Evolutionary conservation across 1,140 invertebrate species (phyloP), one percentile per base, ranked within the genome.

Genomic region (Metaphire vulgaris): DNA sequence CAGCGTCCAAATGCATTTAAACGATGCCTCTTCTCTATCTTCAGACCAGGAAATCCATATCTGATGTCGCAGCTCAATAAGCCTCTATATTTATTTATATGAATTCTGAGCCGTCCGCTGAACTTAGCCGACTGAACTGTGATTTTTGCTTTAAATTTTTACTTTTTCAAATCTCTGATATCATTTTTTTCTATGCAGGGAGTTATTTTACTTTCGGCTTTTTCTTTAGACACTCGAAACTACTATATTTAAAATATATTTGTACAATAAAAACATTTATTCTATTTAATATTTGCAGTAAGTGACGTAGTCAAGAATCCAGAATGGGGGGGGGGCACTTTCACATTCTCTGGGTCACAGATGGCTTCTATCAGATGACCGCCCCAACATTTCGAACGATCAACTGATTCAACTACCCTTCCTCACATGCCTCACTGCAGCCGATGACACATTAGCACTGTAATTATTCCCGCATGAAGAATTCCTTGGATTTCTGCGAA

Each of bases 21-120:
- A 79, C 90, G 90, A 89, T 90, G 91, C 88, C 91, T 90, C 85
- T 88, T 89, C 84, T 88, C 87, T 79, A 88, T 88, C 81, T 85
- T 90, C 89, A 88, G 90, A 88, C 86, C 82, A 87, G 85, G 79
- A 87, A 84, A 79, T 86, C 85, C 79, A 69, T 29, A 77, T 77
- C 41, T 77, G 69, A 72, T 2, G 29, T 31, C 2, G 33, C 41
- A 56, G 21, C 21, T 12, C 41, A 6, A 56, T 56, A 56, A 21
- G 6, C 6, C 41, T 56, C 41, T 21, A 56, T 56, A 56, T 56
- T 56, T 56, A 56, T 56, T 56, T 12, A 56, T 6, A 56, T 12
- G 21, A 21, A 12, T 56, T 56, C 41, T 21, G 21, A 6, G 41
- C 41, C 6, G 41, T 56, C 21, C 21, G 41, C 41, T 56, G 21